Conservation (phyloP, 2,797 vertebrate genomes). For the Hafferia zeledoni region DNA sequence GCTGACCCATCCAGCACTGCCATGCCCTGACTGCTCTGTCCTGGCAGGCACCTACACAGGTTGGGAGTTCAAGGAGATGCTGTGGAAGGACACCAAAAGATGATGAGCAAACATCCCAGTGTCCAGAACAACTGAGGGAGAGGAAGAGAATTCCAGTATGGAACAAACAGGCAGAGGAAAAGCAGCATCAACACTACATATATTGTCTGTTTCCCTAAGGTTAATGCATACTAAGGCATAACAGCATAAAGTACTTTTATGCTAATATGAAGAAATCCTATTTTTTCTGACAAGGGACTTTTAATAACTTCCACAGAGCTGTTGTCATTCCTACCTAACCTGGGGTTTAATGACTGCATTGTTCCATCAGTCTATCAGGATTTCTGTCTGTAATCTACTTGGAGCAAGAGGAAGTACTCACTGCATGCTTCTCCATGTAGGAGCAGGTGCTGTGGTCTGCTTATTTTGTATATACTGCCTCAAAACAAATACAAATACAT, state of each 20-base stretch:
- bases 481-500: not conserved
- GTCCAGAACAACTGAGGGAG: not conserved
- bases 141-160: not conserved
- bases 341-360: not conserved
- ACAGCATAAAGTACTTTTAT: not conserved
- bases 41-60: not conserved
- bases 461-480: not conserved
- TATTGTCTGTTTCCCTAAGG: not conserved
- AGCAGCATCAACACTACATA: not conserved
- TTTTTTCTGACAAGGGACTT: not conserved
- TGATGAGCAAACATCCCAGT: not conserved
- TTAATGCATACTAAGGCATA: not conserved
- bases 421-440: not conserved
- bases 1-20: not conserved
- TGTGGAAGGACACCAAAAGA: not conserved
- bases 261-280: not conserved
- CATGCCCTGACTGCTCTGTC: not conserved
- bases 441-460: not conserved
- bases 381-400: not conserved
- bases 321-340: not conserved
- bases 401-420: not conserved
- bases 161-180: not conserved
- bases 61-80: not conserved
- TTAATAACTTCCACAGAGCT: not conserved
- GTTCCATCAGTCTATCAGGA: not conserved